Percentiles rank a stretch among this genome's conserved stretches.
Conservation (phyloP, 2,797 vertebrate genomes). For the Discoglossus pictus region DNA sequence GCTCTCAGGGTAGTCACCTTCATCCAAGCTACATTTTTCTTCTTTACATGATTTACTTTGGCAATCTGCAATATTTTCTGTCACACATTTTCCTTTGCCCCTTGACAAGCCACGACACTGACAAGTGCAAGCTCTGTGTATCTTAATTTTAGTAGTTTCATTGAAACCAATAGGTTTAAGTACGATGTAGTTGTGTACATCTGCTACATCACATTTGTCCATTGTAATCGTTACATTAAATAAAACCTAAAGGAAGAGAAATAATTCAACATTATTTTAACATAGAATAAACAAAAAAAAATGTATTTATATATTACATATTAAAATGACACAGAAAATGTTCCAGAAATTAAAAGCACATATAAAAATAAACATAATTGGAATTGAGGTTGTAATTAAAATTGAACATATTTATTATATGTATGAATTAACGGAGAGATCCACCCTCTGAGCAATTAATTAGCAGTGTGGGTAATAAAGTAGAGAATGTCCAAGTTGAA, state of each 20-base stretch:
- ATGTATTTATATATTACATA: too few relatives aligned
- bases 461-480: too few relatives aligned
- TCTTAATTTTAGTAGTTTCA: conserved; percentile 79
- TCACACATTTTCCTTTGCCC: conserved; percentile 61
- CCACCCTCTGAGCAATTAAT: too few relatives aligned
- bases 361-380: too few relatives aligned
- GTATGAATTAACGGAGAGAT: too few relatives aligned
- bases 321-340: too few relatives aligned
- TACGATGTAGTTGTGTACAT: conserved; percentile 70
- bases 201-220: conserved; percentile 71
- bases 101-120: conserved; percentile 64
- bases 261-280: background rate
- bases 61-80: conserved; percentile 61
- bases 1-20: conserved; percentile 52
- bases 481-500: too few relatives aligned
- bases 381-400: too few relatives aligned
- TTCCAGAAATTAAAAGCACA: too few relatives aligned
- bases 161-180: conserved; percentile 93
- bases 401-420: too few relatives aligned
- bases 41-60: conserved; percentile 60
- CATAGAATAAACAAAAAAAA: too few relatives aligned
- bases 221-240: conserved; percentile 88
- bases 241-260: conserved; percentile 76
- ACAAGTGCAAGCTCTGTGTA: conserved; percentile 81
- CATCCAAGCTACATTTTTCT: conserved; percentile 58